These are phyloP conservation scores for Hirundichthys speculiger DNA, from an alignment of 2,113 vertebrate genomes.

Conservation along the genomic window DNA sequence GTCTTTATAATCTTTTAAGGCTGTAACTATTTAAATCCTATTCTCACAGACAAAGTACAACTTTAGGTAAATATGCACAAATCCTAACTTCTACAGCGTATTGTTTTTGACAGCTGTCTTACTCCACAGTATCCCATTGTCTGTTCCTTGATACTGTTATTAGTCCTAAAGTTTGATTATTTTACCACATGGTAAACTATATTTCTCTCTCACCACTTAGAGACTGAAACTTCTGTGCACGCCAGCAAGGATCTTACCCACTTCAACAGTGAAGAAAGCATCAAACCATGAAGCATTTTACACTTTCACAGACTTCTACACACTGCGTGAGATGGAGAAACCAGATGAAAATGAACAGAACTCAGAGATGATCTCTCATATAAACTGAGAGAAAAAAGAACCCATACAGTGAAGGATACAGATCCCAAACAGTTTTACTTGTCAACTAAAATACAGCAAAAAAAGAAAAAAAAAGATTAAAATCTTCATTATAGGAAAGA, in stretches of 20 bases:
- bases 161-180: background rate
- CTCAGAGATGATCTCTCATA: conserved; percentile 2
- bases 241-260: conserved; percentile 68
- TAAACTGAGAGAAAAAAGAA: conserved; percentile 3
- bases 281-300: conserved; percentile 51
- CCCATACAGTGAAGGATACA: background rate
- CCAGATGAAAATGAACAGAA: background rate
- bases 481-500: no score
- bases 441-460: background rate
- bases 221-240: conserved; percentile 72
- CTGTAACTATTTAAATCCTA: no score
- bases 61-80: no score
- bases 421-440: background rate
- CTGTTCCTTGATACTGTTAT: background rate
- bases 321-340: conserved; percentile 36
- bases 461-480: no score
- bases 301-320: conserved; percentile 53
- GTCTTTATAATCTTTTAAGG: no score
- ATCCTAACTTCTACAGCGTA: no score
- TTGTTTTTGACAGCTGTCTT: no score
- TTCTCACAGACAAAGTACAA: no score
- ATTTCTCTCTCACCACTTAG: conserved; percentile 46
- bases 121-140: no score
- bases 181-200: background rate
- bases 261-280: conserved; percentile 25